Conservation (phyloP, 2,113 vertebrate genomes). For the Ctenomys sociabilis region DNA sequence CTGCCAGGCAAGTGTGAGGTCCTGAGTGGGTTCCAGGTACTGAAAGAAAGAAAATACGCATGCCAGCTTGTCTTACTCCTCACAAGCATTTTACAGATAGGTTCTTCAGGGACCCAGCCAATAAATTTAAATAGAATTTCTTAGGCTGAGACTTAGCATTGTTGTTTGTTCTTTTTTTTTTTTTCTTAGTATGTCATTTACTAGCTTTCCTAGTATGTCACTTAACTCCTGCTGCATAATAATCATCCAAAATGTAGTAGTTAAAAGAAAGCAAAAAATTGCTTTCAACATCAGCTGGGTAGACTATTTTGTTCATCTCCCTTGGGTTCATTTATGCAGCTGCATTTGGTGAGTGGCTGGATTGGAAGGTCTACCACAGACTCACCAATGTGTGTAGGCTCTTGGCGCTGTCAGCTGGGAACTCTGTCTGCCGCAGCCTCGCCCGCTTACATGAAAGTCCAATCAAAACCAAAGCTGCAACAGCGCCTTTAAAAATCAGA, state of each 20-base stretch:
- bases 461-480: not conserved
- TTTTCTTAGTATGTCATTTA: not conserved
- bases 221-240: not conserved
- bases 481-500: not conserved
- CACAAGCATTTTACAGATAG: not conserved
- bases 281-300: not conserved
- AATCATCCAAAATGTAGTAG: not conserved
- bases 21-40: no score
- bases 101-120: not conserved
- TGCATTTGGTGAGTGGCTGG: not conserved
- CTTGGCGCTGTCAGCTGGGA: not conserved
- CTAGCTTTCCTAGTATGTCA: not conserved
- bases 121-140: not conserved
- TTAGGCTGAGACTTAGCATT: not conserved
- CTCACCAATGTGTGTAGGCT: not conserved
- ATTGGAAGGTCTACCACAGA: not conserved
- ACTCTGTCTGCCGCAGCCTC: not conserved
- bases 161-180: not conserved
- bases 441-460: not conserved
- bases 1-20: no score
- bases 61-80: not conserved
- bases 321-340: not conserved
- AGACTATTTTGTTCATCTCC: not conserved
- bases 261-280: not conserved
- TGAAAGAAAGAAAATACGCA: not conserved